Conservation (phyloP, 2,888 invertebrate genomes). For the Diaphora mendica region DNA sequence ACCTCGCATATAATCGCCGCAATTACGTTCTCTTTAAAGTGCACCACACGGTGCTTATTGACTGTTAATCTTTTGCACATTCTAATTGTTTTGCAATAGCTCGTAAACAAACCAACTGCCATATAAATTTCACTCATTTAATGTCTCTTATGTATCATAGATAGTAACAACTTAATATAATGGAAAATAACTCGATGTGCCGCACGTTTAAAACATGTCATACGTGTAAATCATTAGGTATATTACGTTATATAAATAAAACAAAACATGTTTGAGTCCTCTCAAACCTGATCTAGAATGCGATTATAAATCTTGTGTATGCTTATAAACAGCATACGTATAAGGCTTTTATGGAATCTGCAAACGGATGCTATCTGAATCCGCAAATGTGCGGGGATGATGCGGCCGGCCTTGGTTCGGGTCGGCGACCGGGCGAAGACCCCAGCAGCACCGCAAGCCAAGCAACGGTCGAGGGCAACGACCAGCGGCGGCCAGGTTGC, state of each 20-base stretch:
- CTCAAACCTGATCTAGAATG: constrained; percentile 16
- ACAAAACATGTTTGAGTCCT: constrained; percentile 40
- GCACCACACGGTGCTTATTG: constrained; percentile 32
- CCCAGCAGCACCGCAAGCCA: constrained; percentile 83
- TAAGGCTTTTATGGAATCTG: constrained; percentile 65
- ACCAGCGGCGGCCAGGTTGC: constrained; percentile 74
- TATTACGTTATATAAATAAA: constrained; percentile 37
- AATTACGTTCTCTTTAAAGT: constrained; percentile 49
- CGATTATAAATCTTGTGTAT: constrained; percentile 40
- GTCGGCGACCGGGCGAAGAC: constrained; percentile 86
- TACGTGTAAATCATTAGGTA: constrained; percentile 19
- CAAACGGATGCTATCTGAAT: constrained; percentile 74
- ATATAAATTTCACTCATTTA: constrained; percentile 17
- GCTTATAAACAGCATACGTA: constrained; percentile 43
- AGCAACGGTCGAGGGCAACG: constrained; percentile 86
- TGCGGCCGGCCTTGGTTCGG: constrained; percentile 84
- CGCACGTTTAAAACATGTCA: neutral
- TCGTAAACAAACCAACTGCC: constrained; percentile 13
- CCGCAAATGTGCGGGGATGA: constrained; percentile 79
- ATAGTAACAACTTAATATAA: constrained; percentile 3
- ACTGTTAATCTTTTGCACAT: constrained; percentile 37
- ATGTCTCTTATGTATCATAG: constrained; percentile 7
- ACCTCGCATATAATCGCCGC: constrained; percentile 57
- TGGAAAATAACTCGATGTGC: neutral
- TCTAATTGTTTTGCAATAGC: constrained; percentile 31